Evolutionary conservation across 2,113 vertebrate species (phyloP).

Genomic region (Chloebia gouldiae): DNA sequence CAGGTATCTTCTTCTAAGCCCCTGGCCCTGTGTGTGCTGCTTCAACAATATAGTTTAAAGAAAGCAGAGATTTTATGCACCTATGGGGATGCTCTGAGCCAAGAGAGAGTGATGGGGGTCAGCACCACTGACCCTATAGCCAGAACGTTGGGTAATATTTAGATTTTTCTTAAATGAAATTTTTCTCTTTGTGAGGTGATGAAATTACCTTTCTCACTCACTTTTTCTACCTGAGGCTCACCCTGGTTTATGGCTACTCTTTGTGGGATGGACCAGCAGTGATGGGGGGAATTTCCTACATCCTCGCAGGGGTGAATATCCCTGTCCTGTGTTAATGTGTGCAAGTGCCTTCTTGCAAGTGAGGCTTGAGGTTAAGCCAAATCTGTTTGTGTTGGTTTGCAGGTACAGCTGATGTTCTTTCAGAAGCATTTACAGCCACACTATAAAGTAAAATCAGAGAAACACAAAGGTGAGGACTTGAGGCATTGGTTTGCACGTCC

Average conservation of each 20-base stretch:
- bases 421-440: conserved; percentile 21
- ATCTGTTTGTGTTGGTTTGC: background rate
- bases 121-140: background rate
- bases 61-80: background rate
- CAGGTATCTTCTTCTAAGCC: background rate
- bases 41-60: background rate
- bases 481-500: background rate
- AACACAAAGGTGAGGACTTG: conserved; percentile 8
- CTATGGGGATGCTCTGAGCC: background rate
- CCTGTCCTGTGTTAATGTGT: background rate
- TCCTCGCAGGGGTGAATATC: background rate
- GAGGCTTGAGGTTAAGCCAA: background rate
- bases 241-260: background rate
- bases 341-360: background rate
- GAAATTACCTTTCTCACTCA: background rate
- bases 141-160: background rate
- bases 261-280: background rate
- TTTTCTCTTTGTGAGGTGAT: background rate
- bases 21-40: background rate
- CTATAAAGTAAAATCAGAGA: conserved; percentile 28
- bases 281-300: background rate
- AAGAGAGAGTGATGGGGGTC: background rate
- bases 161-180: background rate
- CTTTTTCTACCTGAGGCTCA: background rate
- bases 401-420: conserved; percentile 14